These are phyloP conservation scores for Romanogobio albipinnatus DNA, from an alignment of 2,113 vertebrate genomes.

Conservation along the genomic window DNA sequence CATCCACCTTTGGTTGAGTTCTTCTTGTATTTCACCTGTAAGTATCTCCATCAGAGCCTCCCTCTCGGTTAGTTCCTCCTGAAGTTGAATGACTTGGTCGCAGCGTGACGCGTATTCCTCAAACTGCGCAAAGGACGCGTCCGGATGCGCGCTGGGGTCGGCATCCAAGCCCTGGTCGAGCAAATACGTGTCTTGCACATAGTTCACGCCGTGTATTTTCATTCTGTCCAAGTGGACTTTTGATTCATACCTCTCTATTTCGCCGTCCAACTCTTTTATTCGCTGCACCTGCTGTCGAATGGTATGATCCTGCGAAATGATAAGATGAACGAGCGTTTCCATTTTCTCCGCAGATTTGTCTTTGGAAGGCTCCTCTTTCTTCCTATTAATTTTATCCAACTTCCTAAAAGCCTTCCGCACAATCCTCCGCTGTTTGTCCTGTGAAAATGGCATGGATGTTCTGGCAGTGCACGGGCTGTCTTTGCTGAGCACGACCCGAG, in stretches of 20 bases:
- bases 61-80: constrained; percentile 86
- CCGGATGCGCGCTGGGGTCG: neutral
- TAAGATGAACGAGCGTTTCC: constrained; percentile 94
- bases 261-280: constrained; percentile 87
- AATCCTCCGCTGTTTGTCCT: constrained; percentile 89
- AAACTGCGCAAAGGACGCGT: constrained; percentile 69
- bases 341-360: constrained; percentile 84
- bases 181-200: constrained; percentile 96
- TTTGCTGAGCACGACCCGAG: constrained; percentile 88
- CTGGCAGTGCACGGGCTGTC: constrained; percentile 77
- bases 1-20: constrained; percentile 94
- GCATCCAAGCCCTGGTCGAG: constrained; percentile 71
- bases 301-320: constrained; percentile 96
- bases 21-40: constrained; percentile 88
- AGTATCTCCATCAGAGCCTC: constrained; percentile 87
- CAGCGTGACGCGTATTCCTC: constrained; percentile 81
- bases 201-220: constrained; percentile 89
- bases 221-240: constrained; percentile 90
- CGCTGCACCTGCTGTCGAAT: constrained; percentile 94
- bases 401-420: constrained; percentile 96
- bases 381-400: constrained; percentile 90
- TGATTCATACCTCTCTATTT: constrained; percentile 91
- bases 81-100: constrained; percentile 82
- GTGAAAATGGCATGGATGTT: constrained; percentile 73
- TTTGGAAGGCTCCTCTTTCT: constrained; percentile 76